Evolutionary conservation across 2,797 vertebrate species (phyloP).

Genomic region (Capromys pilorides): DNA sequence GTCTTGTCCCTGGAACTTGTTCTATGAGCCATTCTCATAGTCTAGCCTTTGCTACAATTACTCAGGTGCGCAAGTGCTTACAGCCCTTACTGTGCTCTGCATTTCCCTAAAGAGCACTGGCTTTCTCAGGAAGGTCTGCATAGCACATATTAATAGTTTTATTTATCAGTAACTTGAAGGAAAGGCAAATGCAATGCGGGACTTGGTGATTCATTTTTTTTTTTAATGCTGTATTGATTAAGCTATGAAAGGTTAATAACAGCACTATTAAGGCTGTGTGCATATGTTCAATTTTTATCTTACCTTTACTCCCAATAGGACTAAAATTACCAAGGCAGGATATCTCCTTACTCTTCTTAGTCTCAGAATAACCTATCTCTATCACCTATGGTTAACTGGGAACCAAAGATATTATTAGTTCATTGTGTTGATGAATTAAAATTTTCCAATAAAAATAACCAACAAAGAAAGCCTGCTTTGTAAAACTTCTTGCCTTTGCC

Average conservation of each 20-base stretch:
- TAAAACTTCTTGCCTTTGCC: neutral
- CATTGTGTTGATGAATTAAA: constrained; percentile 36
- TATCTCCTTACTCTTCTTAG: constrained; percentile 26
- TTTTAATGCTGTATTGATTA: constrained; percentile 32
- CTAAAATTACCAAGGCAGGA: constrained; percentile 39
- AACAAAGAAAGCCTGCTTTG: neutral
- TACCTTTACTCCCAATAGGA: constrained; percentile 5
- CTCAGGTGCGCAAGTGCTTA: constrained; percentile 3
- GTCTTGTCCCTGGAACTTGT: neutral
- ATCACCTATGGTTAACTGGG: neutral
- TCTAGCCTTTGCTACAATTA: neutral
- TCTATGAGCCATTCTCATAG: constrained; percentile 14
- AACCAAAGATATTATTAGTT: neutral
- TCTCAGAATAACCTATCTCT: constrained; percentile 3
- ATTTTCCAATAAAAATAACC: constrained; percentile 7
- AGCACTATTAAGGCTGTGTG: constrained; percentile 13
- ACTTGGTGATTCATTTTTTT: constrained; percentile 26
- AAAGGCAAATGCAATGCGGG: constrained; percentile 49
- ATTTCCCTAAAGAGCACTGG: constrained; percentile 50
- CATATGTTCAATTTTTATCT: constrained; percentile 27
- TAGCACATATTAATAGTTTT: constrained; percentile 48
- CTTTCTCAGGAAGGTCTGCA: constrained; percentile 55
- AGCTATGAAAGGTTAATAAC: constrained; percentile 47
- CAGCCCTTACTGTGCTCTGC: constrained; percentile 3
- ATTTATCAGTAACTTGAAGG: constrained; percentile 31